Base-by-base conservation (phyloP, 2,888 invertebrate species). In the Petrolisthes cinctipes region DNA sequence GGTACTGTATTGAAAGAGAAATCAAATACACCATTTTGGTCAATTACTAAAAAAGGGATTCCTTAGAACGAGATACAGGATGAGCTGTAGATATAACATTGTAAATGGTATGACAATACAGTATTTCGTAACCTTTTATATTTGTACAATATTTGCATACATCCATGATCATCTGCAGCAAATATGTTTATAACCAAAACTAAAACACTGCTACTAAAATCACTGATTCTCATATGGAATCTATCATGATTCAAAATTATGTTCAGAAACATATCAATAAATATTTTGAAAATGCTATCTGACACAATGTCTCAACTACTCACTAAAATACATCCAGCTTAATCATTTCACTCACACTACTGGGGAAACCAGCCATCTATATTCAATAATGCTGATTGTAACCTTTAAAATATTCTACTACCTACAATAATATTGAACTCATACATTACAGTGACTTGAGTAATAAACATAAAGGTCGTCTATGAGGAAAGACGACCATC, bases 311-410 rank as follows among this genome's bases (percentile, higher is more conserved):
- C 61, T 17, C 20, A 71, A n/a, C 20, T 11, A 71, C 14, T 71
- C 71, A 17, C 71, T 71, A n/a, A 71, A 17, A 71, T 71, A 71
- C 71, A 71, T 71, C 14, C 71, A 71, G 9, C 17, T 11, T 61
- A 17, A 17, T 61, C 61, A 61, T 11, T 17, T 61, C 61, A 61
- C 17, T 61, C 61, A 61, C 61, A 61, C 61, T 61, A 61, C 61
- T 61, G 20, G 20, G 1, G 6, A n/a, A n/a, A 71, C 71, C 71
- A 71, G 71, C 6, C 71, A n/a, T 71, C 71, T 71, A n/a, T n/a
- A 71, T n/a, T 71, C 71, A 71, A 71, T 71, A 71, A 71, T 71
- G 71, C 71, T 71, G 71, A n/a, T 17, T 71, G 71, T 71, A 14
- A 14, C 6, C n/a, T 17, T 71, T 71, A 71, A n/a, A 71, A 71